phyloP scores from a whole-genome alignment of 2,113 vertebrate genomes.

The Carlito syrichta region DNA sequence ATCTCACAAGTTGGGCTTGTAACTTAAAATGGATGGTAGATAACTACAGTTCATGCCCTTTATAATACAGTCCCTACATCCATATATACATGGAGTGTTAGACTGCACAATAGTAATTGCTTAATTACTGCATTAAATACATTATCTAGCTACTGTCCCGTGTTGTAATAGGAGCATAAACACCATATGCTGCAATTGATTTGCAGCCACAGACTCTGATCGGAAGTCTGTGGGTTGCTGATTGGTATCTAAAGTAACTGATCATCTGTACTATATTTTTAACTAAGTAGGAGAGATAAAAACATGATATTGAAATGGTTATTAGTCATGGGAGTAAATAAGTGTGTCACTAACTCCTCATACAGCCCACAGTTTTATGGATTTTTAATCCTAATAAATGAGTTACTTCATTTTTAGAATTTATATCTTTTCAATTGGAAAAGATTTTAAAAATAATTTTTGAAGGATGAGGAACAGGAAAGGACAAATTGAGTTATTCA shows the following conservation, averaged over 20 bases:
- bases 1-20: neutral
- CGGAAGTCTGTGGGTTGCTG: slow-evolving; percentile 41
- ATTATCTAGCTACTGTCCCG: neutral
- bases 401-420: slow-evolving; percentile 24
- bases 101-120: neutral
- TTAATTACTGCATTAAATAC: neutral
- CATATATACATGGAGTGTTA: neutral
- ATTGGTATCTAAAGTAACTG: slow-evolving; percentile 39
- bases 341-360: slow-evolving; percentile 12
- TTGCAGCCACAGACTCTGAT: slow-evolving; percentile 32
- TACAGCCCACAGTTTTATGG: slow-evolving; percentile 18
- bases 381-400: slow-evolving; percentile 13
- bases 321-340: slow-evolving; percentile 50
- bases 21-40: neutral
- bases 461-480: neutral
- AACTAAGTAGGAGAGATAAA: slow-evolving; percentile 35
- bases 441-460: neutral
- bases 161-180: slow-evolving; percentile 3
- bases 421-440: slow-evolving; percentile 30
- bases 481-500: neutral
- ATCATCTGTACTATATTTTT: slow-evolving; percentile 58
- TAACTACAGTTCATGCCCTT: neutral
- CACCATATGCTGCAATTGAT: neutral
- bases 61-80: neutral
- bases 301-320: neutral